These are phyloP conservation scores for Mercenaria mercenaria DNA, from an alignment of 1,140 invertebrate genomes.

Conservation along the genomic window DNA sequence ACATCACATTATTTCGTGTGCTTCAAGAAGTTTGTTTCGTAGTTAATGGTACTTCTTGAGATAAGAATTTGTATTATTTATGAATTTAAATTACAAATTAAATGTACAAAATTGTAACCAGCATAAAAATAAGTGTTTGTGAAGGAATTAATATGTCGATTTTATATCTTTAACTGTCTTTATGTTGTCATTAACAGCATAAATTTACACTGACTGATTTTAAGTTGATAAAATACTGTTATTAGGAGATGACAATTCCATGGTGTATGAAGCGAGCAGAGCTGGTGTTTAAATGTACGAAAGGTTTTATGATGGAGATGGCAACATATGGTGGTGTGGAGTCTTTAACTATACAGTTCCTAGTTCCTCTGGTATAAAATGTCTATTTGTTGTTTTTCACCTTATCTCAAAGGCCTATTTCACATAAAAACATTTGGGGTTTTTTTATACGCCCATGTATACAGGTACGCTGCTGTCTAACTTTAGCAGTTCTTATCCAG, in stretches of 20 bases:
- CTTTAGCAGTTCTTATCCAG: not conserved
- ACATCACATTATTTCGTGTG: no score
- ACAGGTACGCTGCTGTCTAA: not conserved
- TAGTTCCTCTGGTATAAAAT: constrained; percentile 91
- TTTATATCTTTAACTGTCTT: no score
- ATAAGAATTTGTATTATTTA: no score
- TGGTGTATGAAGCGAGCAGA: constrained; percentile 99
- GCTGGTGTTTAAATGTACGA: constrained; percentile 99
- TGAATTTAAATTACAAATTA: no score
- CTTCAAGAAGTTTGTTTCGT: no score
- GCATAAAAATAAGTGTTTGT: no score
- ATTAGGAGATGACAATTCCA: constrained; percentile 95
- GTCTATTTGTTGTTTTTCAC: not conserved
- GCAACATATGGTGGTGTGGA: constrained; percentile 92
- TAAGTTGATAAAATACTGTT: no score
- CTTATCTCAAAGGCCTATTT: not conserved
- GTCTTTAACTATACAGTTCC: constrained; percentile 94
- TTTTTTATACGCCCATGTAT: not conserved
- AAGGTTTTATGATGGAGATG: constrained; percentile 99
- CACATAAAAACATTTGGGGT: not conserved
- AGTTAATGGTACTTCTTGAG: no score
- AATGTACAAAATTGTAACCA: no score
- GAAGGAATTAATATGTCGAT: no score
- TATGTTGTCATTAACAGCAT: no score
- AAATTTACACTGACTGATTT: no score